phyloP scores from a whole-genome alignment of 2,888 invertebrate genomes.

The Torymus aiolomorphi region DNA sequence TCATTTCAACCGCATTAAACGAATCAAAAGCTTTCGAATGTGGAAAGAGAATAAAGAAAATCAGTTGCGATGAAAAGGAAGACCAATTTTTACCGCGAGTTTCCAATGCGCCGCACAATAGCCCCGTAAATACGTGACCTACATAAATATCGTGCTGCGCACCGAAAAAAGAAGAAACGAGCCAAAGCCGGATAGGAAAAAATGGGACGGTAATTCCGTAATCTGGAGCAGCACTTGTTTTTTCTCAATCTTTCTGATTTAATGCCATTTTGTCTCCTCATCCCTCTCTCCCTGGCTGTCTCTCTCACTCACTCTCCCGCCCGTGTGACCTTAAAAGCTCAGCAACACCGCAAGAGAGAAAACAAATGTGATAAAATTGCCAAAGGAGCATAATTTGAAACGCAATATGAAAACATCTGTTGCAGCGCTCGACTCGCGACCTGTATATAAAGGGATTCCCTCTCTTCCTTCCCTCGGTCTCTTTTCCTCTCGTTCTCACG shows the following conservation, averaged over 20 bases:
- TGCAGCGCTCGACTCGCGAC: slow-evolving; percentile 17
- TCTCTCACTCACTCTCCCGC: not conserved
- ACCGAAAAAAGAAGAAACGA: slow-evolving; percentile 2
- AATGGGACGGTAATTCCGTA: slow-evolving; percentile 41
- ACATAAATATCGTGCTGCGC: slow-evolving; percentile 37
- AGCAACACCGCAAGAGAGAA: not conserved
- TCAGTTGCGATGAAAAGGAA: not conserved
- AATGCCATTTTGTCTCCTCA: slow-evolving; percentile 12
- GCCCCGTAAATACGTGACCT: slow-evolving; percentile 45
- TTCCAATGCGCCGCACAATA: slow-evolving; percentile 35
- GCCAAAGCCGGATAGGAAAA: not conserved
- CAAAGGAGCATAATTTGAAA: slow-evolving; percentile 24
- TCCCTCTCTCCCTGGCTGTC: not conserved
- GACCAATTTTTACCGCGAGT: slow-evolving; percentile 30
- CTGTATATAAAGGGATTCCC: slow-evolving; percentile 11
- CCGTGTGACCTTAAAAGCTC: slow-evolving; percentile 3
- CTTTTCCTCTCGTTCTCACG: too few relatives aligned
- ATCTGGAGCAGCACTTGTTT: slow-evolving; percentile 37
- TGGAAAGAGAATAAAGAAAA: not conserved
- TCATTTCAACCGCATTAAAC: slow-evolving; percentile 6
- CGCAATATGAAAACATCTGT: slow-evolving; percentile 34
- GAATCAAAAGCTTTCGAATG: slow-evolving; percentile 1
- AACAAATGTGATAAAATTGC: slow-evolving; percentile 34
- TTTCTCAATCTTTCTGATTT: slow-evolving; percentile 42
- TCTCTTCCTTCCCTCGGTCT: not conserved